phyloP scores from a whole-genome alignment of 2,797 vertebrate species.

The Antrozous pallidus region DNA sequence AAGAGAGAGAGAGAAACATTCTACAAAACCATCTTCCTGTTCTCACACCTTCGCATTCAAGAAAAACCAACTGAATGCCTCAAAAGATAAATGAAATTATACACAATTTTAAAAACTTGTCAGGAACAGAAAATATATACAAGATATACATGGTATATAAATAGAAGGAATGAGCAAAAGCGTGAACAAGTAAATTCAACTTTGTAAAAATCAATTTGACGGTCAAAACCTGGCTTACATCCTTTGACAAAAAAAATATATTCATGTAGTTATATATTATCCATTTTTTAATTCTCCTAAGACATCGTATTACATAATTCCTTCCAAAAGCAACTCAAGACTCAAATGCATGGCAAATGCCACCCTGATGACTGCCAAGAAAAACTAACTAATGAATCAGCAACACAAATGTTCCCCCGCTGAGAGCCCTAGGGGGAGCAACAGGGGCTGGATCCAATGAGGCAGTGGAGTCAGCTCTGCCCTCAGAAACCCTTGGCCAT shows the following conservation, averaged over 20 bases:
- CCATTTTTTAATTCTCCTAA: slow-evolving; percentile 43
- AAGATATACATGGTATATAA: neutral
- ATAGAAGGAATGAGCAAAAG: neutral
- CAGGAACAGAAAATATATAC: neutral
- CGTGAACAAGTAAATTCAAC: neutral
- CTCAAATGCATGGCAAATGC: slow-evolving; percentile 73
- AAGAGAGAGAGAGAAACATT: too few species aligned
- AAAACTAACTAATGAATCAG: slow-evolving; percentile 75
- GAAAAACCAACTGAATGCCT: neutral
- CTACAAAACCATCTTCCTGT: neutral
- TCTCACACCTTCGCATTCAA: neutral
- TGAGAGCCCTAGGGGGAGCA: slow-evolving; percentile 62
- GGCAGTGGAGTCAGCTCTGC: neutral
- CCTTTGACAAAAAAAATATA: slow-evolving; percentile 20
- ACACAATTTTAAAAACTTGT: neutral
- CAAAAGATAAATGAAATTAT: neutral
- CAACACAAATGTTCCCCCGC: slow-evolving; percentile 65
- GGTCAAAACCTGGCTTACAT: neutral
- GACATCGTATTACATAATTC: slow-evolving; percentile 72
- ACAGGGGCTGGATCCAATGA: slow-evolving; percentile 20
- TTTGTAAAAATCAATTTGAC: neutral
- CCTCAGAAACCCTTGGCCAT: neutral
- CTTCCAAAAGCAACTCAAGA: slow-evolving; percentile 66
- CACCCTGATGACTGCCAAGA: slow-evolving; percentile 70
- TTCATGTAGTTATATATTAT: neutral